Evolutionary conservation across 2,113 vertebrate species (phyloP), one percentile per base, ranked within the genome.

Genomic region (Neopipo cinnamomea): DNA sequence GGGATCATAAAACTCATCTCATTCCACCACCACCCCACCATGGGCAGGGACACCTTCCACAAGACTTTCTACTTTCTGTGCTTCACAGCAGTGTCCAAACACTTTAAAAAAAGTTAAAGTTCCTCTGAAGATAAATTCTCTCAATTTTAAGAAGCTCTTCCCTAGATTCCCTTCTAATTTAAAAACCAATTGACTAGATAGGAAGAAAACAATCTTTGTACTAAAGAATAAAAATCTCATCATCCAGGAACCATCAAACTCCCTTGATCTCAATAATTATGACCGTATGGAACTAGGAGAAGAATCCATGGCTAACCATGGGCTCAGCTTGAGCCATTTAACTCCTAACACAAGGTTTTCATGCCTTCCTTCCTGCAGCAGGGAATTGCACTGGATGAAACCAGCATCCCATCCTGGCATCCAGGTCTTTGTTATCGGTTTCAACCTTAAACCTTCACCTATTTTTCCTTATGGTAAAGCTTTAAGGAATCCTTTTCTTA

Each of bases 301-400:
- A 7, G 14, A 47, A 12, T 0, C 17, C 8, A 1, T 0, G 1
- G 41, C 10, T 50, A 49, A 8, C 37, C 79, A 12, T 0, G 7
- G 46, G 37, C 59, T 52, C 91, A 52, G 37, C 53, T 18, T 7
- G 15, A 22, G n/a, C n/a, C 50, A 2, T 6, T 15, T 9, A 33
- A 50, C 50, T 9, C 15, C 20, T 2, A 6, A 8, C 56, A 35
- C 35, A 4, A 0, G 0, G 1, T 11, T 58, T 67, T 6, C 59
- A 18, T 7, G 1, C 6, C 53, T 80, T 55, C 70, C 70, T 14
- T 68, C n/a, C 53, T 12, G 41, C 65, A 39, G 9, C 37, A 39
- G 79, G 41, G 28, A 88, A 33, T 41, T 49, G 68, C 63, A 50
- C 47, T 35, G 52, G 7, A 18, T 13, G 41, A 59, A 95, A 37